Base-by-base conservation (phyloP, 2,797 vertebrate genomes). In the Acestrorhynchus altus region DNA sequence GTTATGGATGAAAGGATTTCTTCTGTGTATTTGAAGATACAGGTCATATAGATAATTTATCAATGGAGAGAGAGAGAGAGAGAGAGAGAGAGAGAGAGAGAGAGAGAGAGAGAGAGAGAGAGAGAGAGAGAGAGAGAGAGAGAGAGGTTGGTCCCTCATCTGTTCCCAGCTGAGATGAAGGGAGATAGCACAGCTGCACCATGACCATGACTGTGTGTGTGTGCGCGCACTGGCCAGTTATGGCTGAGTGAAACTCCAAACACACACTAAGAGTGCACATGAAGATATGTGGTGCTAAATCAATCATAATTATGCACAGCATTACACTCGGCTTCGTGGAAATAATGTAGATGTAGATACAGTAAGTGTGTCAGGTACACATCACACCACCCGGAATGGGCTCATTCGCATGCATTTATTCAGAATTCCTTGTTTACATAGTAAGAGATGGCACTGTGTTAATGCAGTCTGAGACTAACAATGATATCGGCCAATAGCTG, bases 131-230 rank as follows among this genome's bases (percentile, higher is more conserved):
- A n/a, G n/a, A n/a, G n/a, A n/a, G n/a, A n/a, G n/a, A n/a, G n/a
- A n/a, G n/a, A n/a, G n/a, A n/a, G 42, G 18, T 39, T 31, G n/a
- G 4, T 73, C 20, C 31, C 35, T 56, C 47, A 56, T 13, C 47
- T 74, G 47, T 26, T 20, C 15, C 47, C 72, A 64, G 24, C 16
- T 49, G 18, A 22, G 44, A 56, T 39, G 64, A 74, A 44, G 35
- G 4, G 39, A 74, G 16, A 35, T 57, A 49, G 39, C 42, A 73
- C 71, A 74, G 47, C 35, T 64, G 60, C 22, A 74, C 60, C 31
- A 63, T 12, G 8, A 46, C 46, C 57, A 61, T 11, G 47, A n/a
- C 13, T 61, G 0, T 61, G 16, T 31, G 18, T 57, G 51, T 57
- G 69, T 59, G 69, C 24, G 54, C 46, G 51, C 20, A n/a, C 20